Evolutionary conservation across 1,140 invertebrate genomes (phyloP).

Genomic region (Drosophila sp.): DNA sequence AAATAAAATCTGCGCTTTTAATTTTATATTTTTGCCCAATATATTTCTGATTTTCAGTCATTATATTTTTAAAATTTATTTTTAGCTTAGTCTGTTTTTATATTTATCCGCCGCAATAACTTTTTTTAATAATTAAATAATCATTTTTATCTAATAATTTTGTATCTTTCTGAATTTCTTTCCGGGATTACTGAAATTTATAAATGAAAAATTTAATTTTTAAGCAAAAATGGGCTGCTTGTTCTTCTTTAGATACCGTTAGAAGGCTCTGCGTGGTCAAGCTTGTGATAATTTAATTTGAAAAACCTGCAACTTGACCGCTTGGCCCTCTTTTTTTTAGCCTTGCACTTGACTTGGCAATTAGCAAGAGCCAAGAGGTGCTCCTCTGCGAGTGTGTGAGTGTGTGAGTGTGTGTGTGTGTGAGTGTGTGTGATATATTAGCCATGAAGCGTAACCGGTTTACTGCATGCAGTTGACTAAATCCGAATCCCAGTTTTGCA

Average conservation of each 20-base stretch:
- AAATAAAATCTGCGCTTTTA: no score
- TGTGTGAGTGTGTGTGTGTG: background rate
- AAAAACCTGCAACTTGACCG: slow-evolving; percentile 21
- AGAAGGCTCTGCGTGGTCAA: slow-evolving; percentile 25
- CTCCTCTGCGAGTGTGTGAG: background rate
- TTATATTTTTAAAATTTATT: no score
- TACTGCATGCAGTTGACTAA: background rate
- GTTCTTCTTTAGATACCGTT: background rate
- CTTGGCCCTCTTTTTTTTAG: slow-evolving; percentile 16
- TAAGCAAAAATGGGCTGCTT: background rate
- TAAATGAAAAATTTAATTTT: no score
- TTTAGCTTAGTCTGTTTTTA: no score
- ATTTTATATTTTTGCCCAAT: no score
- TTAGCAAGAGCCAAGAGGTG: slow-evolving; percentile 7
- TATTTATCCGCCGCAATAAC: no score
- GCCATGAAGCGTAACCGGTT: slow-evolving; percentile 10
- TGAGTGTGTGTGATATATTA: slow-evolving; percentile 1
- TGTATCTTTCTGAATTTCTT: no score
- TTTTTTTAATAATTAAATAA: no score
- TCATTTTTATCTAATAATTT: no score
- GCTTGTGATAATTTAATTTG: slow-evolving; percentile 40
- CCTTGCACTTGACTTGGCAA: slow-evolving; percentile 12
- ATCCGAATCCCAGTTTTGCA: slow-evolving; percentile 16
- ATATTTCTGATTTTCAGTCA: no score
- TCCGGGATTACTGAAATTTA: no score